A percentile compares a stretch with the other conserved stretches of the same genome.
phyloP scores from a whole-genome alignment of 2,113 vertebrate genomes.

The Crotalus helleri region DNA sequence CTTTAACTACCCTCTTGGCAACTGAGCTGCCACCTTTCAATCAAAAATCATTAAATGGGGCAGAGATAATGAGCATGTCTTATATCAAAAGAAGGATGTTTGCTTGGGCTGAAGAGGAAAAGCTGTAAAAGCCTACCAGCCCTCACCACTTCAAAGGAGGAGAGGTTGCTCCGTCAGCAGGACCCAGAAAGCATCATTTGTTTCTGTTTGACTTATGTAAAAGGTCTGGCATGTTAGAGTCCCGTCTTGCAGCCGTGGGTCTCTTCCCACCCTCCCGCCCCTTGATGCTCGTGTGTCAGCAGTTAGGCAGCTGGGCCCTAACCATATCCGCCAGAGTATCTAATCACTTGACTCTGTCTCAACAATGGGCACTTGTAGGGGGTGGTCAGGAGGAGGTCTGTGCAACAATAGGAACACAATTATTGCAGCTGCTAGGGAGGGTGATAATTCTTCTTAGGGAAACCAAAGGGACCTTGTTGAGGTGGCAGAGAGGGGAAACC shows the following conservation, averaged over 20 bases:
- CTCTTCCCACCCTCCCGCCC: constrained; percentile 21
- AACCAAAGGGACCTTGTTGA: constrained; percentile 50
- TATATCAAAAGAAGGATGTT: constrained; percentile 82
- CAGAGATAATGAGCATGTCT: constrained; percentile 81
- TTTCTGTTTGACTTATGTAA: constrained; percentile 84
- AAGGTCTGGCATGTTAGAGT: constrained; percentile 77
- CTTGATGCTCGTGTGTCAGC: constrained; percentile 72
- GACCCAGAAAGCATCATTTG: constrained; percentile 81
- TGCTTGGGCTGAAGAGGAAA: constrained; percentile 75
- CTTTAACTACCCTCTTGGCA: constrained; percentile 72
- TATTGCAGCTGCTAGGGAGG: constrained; percentile 82
- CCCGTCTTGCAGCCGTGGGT: constrained; percentile 73
- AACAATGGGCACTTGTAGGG: constrained; percentile 82
- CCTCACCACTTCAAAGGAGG: constrained; percentile 78
- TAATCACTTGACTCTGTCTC: constrained; percentile 73
- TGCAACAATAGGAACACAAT: constrained; percentile 77
- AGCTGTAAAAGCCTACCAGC: constrained; percentile 71
- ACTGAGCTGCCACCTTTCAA: constrained; percentile 75
- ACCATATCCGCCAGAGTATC: constrained; percentile 73
- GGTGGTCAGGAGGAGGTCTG: constrained; percentile 72
- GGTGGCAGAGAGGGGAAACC: constrained; percentile 55
- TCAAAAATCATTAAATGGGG: constrained; percentile 84
- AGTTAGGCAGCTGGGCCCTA: constrained; percentile 80
- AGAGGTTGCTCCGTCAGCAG: constrained; percentile 61
- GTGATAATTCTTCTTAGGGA: constrained; percentile 70